Percentiles rank a stretch among this genome's conserved stretches.
phyloP scores from a whole-genome alignment of 2,797 vertebrate species.

The Botia kubotai region DNA sequence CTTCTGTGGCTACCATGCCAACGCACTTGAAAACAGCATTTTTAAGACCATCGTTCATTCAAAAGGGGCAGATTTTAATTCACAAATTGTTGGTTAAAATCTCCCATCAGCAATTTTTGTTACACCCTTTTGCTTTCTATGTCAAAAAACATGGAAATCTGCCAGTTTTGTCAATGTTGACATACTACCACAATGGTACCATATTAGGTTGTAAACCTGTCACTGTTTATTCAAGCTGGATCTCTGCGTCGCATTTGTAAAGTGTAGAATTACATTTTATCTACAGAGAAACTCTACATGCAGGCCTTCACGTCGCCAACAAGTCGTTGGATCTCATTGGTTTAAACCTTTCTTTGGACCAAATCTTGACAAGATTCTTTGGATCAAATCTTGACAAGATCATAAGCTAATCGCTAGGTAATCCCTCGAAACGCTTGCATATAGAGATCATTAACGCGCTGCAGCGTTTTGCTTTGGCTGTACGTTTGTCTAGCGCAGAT shows the following conservation, averaged over 20 bases:
- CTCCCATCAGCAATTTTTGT: neutral
- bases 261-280: constrained; percentile 28
- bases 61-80: constrained; percentile 18
- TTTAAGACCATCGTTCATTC: constrained; percentile 14
- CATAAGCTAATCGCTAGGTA: neutral
- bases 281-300: constrained; percentile 33
- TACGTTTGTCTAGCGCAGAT: constrained; percentile 27
- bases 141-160: constrained; percentile 19
- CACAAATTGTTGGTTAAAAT: neutral
- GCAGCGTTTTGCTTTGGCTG: constrained; percentile 40
- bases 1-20: constrained; percentile 40
- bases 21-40: constrained; percentile 28
- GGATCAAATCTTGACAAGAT: constrained; percentile 13
- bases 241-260: constrained; percentile 45
- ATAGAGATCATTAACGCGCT: constrained; percentile 31
- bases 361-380: neutral
- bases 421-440: constrained; percentile 19
- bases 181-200: constrained; percentile 3
- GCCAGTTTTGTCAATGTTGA: constrained; percentile 27
- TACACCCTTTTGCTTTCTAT: constrained; percentile 16
- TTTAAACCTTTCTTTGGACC: constrained; percentile 28
- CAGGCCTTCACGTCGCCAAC: constrained; percentile 31
- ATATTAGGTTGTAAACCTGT: constrained; percentile 33
- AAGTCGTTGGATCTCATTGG: constrained; percentile 42
- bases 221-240: constrained; percentile 32